phyloP scores from a whole-genome alignment of 2,113 vertebrate species.

The Hypomesus transpacificus region DNA sequence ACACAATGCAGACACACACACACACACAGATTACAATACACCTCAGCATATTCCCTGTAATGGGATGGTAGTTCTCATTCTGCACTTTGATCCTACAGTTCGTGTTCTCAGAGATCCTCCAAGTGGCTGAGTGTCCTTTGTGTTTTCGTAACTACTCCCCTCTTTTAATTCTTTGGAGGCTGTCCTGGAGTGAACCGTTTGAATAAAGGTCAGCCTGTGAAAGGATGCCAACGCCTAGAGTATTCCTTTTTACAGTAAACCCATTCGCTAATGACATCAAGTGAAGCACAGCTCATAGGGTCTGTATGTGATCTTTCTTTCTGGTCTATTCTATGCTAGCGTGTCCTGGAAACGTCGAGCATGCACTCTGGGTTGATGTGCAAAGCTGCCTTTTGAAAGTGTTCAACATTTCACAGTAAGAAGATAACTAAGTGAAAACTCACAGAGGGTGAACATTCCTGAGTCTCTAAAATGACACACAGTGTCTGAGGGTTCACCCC shows the following conservation, averaged over 20 bases:
- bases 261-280: conserved; percentile 22
- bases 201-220: conserved; percentile 24
- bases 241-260: not conserved
- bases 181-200: not conserved
- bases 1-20: not conserved
- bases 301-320: conserved; percentile 18
- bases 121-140: not conserved
- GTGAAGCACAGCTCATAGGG: conserved; percentile 28
- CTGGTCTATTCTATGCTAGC: not conserved
- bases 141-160: conserved; percentile 24
- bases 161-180: conserved; percentile 7
- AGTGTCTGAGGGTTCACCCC: not conserved
- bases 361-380: too few species aligned
- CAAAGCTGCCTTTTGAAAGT: too few species aligned
- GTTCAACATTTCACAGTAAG: too few species aligned
- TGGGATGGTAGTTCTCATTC: conserved; percentile 24
- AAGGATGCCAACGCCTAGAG: conserved; percentile 16
- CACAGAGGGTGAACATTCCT: too few species aligned
- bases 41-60: conserved; percentile 15
- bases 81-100: conserved; percentile 13
- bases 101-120: not conserved
- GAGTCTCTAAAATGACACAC: not conserved
- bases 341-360: too few species aligned
- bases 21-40: conserved; percentile 11
- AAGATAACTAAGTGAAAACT: too few species aligned